phyloP scores from a whole-genome alignment of 2,888 invertebrate species.

The Ischnura elegans region DNA sequence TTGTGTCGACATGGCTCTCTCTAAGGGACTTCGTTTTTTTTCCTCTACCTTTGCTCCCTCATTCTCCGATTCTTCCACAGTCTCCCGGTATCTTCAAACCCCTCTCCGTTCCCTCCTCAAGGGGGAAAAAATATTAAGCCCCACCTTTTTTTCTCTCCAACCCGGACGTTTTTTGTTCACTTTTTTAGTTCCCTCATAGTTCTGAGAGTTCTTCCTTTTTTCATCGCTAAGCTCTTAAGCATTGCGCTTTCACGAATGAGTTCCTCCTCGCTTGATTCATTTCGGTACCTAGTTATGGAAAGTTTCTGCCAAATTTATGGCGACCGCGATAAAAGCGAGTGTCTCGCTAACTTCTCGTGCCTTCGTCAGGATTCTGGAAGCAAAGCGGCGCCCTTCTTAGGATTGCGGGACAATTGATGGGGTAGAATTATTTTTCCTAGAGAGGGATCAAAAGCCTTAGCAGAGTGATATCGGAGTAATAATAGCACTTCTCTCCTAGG shows the following conservation, averaged over 20 bases:
- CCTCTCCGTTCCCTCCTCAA: not conserved
- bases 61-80: not conserved
- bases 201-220: not conserved
- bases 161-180: not conserved
- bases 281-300: slow-evolving; percentile 67
- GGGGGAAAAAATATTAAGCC: not conserved
- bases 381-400: not conserved
- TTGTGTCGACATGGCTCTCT: slow-evolving; percentile 42
- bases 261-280: slow-evolving; percentile 59
- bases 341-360: slow-evolving; percentile 34
- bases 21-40: slow-evolving; percentile 30
- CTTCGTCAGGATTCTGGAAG: slow-evolving; percentile 36
- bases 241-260: slow-evolving; percentile 57
- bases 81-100: not conserved
- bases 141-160: not conserved
- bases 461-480: slow-evolving; percentile 45
- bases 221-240: slow-evolving; percentile 63
- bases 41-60: not conserved
- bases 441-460: not conserved
- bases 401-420: slow-evolving; percentile 57
- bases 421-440: not conserved
- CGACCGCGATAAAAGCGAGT: slow-evolving; percentile 43
- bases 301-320: slow-evolving; percentile 55
- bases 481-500: not conserved
- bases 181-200: not conserved